A percentile compares a stretch with the other conserved stretches of the same genome.
Evolutionary conservation across 2,888 invertebrate genomes (phyloP).

Genomic region (Branchinecta sandiegonensis): DNA sequence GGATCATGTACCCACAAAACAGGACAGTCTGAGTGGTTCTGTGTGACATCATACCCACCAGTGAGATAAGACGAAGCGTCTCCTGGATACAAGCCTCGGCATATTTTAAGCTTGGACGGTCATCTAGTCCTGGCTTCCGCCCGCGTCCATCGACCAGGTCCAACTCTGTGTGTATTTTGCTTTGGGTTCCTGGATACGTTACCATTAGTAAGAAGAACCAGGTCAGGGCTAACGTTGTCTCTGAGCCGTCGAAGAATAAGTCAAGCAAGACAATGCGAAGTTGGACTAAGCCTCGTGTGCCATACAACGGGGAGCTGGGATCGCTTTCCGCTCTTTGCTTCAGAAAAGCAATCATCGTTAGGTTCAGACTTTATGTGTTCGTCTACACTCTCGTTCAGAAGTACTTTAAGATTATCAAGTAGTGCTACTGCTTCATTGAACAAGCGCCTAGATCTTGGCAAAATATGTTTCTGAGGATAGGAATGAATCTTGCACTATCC

Average conservation of each 20-base stretch:
- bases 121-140: slow-evolving; percentile 9
- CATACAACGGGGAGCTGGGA: neutral
- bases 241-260: neutral
- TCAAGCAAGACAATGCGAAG: neutral
- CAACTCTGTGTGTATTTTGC: neutral
- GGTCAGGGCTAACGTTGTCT: neutral
- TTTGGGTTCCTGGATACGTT: neutral
- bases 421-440: no score
- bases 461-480: no score
- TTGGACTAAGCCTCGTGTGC: slow-evolving; percentile 8
- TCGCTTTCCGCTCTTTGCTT: neutral
- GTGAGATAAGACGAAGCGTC: neutral
- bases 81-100: slow-evolving; percentile 17
- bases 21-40: neutral
- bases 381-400: neutral
- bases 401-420: neutral
- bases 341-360: neutral
- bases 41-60: neutral
- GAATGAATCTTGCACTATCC: no score
- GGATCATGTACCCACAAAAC: slow-evolving; percentile 11
- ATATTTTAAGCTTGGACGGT: neutral
- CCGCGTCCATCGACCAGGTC: neutral
- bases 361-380: neutral
- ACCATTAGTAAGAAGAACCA: neutral
- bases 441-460: no score